Evolutionary conservation across 2,797 vertebrate genomes (phyloP).

Genomic region (Danio aesculapii): DNA sequence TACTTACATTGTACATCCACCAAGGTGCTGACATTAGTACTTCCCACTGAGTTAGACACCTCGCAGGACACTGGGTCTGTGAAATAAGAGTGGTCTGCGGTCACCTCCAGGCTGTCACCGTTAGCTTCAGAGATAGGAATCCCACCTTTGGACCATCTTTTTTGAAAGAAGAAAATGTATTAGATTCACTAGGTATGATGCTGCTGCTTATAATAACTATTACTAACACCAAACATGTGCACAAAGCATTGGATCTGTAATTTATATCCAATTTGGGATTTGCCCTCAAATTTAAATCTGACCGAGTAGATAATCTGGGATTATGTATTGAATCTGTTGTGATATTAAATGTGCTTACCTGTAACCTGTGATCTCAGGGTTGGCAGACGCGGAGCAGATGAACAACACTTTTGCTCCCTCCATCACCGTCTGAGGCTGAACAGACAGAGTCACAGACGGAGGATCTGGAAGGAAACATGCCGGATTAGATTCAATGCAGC

Average conservation of each 20-base stretch:
- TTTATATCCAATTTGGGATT: conserved; percentile 40
- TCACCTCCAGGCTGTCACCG: conserved; percentile 86
- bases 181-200: background rate
- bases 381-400: conserved; percentile 88
- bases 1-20: conserved; percentile 92
- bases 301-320: conserved; percentile 46
- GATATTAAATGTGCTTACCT: conserved; percentile 75
- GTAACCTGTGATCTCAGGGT: conserved; percentile 91
- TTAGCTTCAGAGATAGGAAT: conserved; percentile 86
- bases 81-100: conserved; percentile 89
- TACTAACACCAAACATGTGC: conserved; percentile 14
- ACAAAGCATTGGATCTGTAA: conserved; percentile 23
- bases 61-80: conserved; percentile 92
- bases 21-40: conserved; percentile 90
- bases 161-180: background rate
- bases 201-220: conserved; percentile 11
- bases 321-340: conserved; percentile 38
- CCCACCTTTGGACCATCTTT: conserved; percentile 93
- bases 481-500: conserved; percentile 43
- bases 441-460: conserved; percentile 88
- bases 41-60: conserved; percentile 91
- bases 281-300: conserved; percentile 24
- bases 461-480: conserved; percentile 79
- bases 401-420: conserved; percentile 90
- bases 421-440: conserved; percentile 87